Percentiles rank a stretch among this genome's conserved stretches.
These are phyloP conservation scores for Muscicapa striata DNA, from an alignment of 2,797 vertebrate genomes.

Conservation along the genomic window DNA sequence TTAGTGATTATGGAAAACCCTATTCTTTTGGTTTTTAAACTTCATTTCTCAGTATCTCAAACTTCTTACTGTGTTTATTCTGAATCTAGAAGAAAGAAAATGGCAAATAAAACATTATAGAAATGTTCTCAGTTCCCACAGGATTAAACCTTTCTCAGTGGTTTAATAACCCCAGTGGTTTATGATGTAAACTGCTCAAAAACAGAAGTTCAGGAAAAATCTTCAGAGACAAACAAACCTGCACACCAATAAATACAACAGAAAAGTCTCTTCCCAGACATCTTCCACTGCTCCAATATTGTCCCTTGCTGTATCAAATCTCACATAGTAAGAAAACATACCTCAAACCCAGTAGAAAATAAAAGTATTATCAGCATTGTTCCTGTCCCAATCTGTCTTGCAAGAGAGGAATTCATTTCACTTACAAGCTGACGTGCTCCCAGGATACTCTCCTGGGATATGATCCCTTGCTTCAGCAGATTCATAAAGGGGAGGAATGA, in stretches of 20 bases:
- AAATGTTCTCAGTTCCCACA: not conserved
- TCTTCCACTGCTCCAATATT: not conserved
- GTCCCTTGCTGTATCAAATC: not conserved
- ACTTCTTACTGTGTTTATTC: not conserved
- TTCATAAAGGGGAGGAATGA: not conserved
- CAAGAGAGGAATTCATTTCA: not conserved
- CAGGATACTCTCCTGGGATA: not conserved
- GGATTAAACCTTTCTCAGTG: not conserved
- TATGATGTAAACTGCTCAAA: not conserved
- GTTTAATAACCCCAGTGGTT: not conserved
- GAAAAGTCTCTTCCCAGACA: not conserved
- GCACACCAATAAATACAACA: not conserved
- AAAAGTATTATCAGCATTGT: not conserved
- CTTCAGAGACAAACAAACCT: not conserved
- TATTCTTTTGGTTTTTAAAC: accelerated
- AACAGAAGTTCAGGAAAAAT: not conserved
- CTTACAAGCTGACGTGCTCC: accelerated
- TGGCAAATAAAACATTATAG: not conserved
- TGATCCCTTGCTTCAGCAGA: not conserved
- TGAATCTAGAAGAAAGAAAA: not conserved
- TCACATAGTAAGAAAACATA: not conserved
- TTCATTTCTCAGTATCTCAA: not conserved
- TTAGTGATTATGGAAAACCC: not conserved
- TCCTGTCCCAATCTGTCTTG: not conserved
- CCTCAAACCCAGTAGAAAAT: not conserved